Evolutionary conservation across 64 coral and sea anemone species (phyloP), one percentile per base, ranked within the genome.

Genomic region (Montipora foliosa): DNA sequence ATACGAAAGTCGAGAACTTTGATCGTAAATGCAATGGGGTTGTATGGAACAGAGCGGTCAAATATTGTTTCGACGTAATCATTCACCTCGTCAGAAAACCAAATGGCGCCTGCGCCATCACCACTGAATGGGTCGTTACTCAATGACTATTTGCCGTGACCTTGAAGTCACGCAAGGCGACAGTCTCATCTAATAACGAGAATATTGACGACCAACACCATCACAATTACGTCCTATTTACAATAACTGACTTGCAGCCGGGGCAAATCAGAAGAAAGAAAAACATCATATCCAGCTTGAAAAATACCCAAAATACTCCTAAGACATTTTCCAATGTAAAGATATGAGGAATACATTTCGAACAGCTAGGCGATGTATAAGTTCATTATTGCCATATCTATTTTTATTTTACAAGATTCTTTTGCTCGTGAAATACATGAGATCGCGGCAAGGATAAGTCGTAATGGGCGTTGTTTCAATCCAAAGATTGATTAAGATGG

Each of bases 21-120:
- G 76, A 49, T 50, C 46, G 46, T 4, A 25, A 77, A 77, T 37
- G 29, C 13, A 13, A 78, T 64, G 16, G 46, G 13, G 47, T 8
- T 78, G 44, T 16, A 46, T 78, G 7, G 29, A 50, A 49, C 19
- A 78, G 49, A 19, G 46, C 46, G 15, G 44, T 19, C 15, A 49
- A 78, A 49, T 2, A 78, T 3, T 78, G 22, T 78, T 49, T 16
- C 46, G 1, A 49, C 16, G 16, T 10, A 12, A 47, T 67, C 2
- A 4, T 21, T 6, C 82, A 45, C 6, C 47, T 15, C 64, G 50
- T 71, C 37, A 86, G 82, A 68, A 66, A 51, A 49, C 44, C 5
- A 86, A 69, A 71, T 86, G 82, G 82, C 82, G 82, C 82, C 82
- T 71, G 82, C 82, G 82, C 82, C 82, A 86, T 50, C 46, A 47